These are phyloP conservation scores for Antheraea mylitta DNA, from an alignment of 1,140 invertebrate genomes.

Conservation along the genomic window DNA sequence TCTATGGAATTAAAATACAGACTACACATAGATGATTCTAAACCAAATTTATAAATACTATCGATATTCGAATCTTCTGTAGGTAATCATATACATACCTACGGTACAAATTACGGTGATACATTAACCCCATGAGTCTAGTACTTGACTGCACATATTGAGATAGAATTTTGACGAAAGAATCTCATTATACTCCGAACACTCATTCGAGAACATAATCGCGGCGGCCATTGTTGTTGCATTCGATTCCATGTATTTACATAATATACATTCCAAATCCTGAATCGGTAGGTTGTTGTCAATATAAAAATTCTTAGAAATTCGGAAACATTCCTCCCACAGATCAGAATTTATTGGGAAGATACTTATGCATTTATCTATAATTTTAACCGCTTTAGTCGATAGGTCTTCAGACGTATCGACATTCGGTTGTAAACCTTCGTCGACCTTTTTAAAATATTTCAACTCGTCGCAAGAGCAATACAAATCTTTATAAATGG, in stretches of 20 bases:
- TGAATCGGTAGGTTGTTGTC: conserved; percentile 53
- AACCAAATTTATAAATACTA: too few species aligned
- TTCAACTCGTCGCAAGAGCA: conserved; percentile 64
- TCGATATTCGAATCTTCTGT: too few species aligned
- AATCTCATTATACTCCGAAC: conserved; percentile 59
- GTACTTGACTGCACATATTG: conserved; percentile 65
- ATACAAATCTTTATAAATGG: conserved; percentile 42
- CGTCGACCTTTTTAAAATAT: conserved; percentile 37
- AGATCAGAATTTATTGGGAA: conserved; percentile 59
- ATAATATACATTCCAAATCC: conserved; percentile 56
- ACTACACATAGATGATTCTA: too few species aligned
- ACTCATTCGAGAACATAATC: conserved; percentile 68
- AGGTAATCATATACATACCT: too few species aligned
- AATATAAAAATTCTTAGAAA: conserved; percentile 60
- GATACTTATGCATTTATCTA: conserved; percentile 61
- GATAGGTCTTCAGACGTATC: conserved; percentile 28
- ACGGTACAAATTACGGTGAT: background rate
- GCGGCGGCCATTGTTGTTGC: conserved; percentile 61
- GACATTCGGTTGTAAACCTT: conserved; percentile 18
- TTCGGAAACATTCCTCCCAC: conserved; percentile 63
- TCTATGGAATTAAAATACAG: too few species aligned
- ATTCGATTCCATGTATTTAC: conserved; percentile 65
- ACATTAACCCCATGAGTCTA: conserved; percentile 64
- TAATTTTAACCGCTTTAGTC: conserved; percentile 48
- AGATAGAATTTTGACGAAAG: conserved; percentile 64